A percentile compares a stretch with the other conserved stretches of the same genome.
Evolutionary conservation across 2,888 invertebrate genomes (phyloP).

Genomic region (Andrena dorsata): DNA sequence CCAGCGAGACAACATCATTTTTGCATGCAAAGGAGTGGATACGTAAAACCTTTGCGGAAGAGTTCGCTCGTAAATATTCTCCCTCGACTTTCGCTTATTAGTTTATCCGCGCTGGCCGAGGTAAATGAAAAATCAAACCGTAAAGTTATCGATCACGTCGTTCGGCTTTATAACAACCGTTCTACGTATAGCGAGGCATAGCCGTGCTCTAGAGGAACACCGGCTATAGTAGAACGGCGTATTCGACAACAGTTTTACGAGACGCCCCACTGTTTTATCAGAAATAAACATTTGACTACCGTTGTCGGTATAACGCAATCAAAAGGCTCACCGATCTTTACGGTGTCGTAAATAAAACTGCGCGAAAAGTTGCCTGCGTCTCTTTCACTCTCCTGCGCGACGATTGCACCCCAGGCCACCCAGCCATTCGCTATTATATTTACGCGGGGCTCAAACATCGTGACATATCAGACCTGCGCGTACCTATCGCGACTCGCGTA

Average conservation of each 20-base stretch:
- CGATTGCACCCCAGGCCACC: conserved; percentile 18
- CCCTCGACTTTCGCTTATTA: conserved; percentile 38
- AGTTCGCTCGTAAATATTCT: conserved; percentile 14
- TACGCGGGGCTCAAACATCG: conserved; percentile 30
- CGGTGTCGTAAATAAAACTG: conserved; percentile 77
- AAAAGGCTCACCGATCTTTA: conserved; percentile 73
- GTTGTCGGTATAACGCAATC: conserved; percentile 71
- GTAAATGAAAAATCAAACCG: conserved; percentile 46
- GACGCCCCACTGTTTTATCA: conserved; percentile 75
- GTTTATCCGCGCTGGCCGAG: conserved; percentile 12
- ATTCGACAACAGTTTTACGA: conserved; percentile 53
- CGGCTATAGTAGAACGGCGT: conserved; percentile 11
- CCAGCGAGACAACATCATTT: conserved; percentile 7
- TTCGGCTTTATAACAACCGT: conserved; percentile 17
- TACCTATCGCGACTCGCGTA: conserved; percentile 23
- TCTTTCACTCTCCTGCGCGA: neutral
- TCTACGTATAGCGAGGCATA: neutral
- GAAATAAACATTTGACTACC: conserved; percentile 76
- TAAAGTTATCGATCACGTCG: conserved; percentile 33
- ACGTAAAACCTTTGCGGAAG: conserved; percentile 19
- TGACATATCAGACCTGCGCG: conserved; percentile 33
- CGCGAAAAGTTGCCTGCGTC: conserved; percentile 41
- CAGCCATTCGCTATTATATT: conserved; percentile 23
- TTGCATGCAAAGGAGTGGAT: conserved; percentile 12
- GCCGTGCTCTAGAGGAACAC: neutral